Evolutionary conservation across 2,797 vertebrate genomes (phyloP).

Genomic region (Falco berigora): DNA sequence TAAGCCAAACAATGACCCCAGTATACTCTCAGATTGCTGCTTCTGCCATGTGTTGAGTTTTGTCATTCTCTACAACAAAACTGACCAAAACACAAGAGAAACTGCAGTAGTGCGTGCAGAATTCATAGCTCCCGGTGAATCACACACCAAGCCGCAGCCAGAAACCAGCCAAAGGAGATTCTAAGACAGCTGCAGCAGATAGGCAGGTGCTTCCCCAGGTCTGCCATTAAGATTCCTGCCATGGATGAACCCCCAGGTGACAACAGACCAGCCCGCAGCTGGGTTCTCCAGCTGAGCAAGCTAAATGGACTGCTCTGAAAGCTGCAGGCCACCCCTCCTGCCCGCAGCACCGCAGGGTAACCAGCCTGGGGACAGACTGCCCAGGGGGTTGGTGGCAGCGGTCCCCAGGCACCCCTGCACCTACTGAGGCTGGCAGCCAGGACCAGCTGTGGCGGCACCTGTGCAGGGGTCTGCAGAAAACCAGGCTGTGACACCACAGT

Average conservation of each 20-base stretch:
- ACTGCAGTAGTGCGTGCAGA: background rate
- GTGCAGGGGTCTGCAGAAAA: background rate
- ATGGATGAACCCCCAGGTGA: background rate
- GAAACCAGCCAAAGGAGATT: background rate
- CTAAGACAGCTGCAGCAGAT: background rate
- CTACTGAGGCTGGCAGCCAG: rapidly evolving
- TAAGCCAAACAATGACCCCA: background rate
- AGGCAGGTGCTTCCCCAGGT: background rate
- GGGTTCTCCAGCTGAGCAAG: background rate
- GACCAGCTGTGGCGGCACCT: background rate
- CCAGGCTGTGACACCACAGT: rapidly evolving
- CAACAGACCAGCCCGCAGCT: background rate
- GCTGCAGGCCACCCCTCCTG: background rate
- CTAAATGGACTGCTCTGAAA: background rate
- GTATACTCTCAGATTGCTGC: background rate
- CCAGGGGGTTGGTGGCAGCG: rapidly evolving
- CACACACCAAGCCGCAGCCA: background rate
- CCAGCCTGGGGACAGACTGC: background rate
- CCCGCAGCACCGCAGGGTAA: background rate
- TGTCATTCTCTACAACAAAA: background rate
- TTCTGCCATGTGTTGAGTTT: background rate
- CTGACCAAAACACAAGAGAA: background rate
- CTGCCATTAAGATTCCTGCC: background rate
- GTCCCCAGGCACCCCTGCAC: background rate
- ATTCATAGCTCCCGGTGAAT: background rate